A percentile compares a stretch with the other conserved stretches of the same genome.
Evolutionary conservation across 23 tunicate genomes (phyloP).

Genomic region (Pegea sp.): DNA sequence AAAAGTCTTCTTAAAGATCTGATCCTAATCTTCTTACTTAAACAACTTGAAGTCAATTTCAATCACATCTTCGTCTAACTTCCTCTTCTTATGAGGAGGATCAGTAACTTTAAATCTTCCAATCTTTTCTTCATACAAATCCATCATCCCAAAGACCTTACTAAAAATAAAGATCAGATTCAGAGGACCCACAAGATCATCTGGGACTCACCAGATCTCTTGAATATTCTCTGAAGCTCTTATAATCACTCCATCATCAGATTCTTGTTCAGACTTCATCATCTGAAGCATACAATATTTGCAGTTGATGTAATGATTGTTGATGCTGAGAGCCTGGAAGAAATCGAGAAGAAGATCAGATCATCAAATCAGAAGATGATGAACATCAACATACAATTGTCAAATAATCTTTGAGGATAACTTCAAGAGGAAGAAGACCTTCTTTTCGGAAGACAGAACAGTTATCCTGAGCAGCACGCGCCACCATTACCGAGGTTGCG

Average conservation of each 20-base stretch:
- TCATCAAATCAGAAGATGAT: neutral
- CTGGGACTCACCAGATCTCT: constrained; percentile 41
- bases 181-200: too few species aligned
- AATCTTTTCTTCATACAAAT: constrained; percentile 12
- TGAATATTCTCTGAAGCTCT: constrained; percentile 24
- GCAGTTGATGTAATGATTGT: constrained; percentile 76
- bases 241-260: constrained; percentile 17
- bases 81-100: neutral
- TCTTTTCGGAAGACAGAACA: constrained; percentile 74
- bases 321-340: constrained; percentile 44
- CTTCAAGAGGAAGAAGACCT: constrained; percentile 52
- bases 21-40: too few species aligned
- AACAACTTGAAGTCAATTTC: neutral
- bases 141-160: constrained; percentile 26
- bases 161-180: constrained; percentile 7
- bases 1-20: too few species aligned
- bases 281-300: constrained; percentile 71
- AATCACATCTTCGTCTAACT: neutral
- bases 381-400: constrained; percentile 14
- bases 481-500: constrained; percentile 77
- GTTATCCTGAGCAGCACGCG: constrained; percentile 70
- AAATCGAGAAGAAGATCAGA: neutral
- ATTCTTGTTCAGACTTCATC: constrained; percentile 52
- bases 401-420: constrained; percentile 56
- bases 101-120: neutral